Evolutionary conservation across 1,140 invertebrate genomes (phyloP).

Genomic region (Heterodera schachtii): DNA sequence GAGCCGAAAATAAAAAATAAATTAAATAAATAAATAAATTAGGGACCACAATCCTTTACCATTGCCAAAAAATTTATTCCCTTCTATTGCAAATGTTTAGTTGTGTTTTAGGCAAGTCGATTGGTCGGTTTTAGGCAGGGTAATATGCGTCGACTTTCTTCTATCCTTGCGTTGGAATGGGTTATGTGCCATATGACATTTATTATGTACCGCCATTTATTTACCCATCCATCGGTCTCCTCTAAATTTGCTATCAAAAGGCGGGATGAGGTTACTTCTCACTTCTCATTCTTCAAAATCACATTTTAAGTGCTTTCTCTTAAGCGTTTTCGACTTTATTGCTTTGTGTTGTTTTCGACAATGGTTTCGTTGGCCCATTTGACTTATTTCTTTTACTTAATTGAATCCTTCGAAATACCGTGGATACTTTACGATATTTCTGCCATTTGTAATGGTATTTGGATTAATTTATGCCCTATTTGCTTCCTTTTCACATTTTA

Average conservation of each 20-base stretch:
- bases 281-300: not conserved
- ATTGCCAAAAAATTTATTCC: conserved; percentile 27
- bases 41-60: too few species aligned
- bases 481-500: conserved; percentile 33
- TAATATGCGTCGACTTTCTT: conserved; percentile 39
- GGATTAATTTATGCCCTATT: conserved; percentile 50
- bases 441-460: conserved; percentile 45
- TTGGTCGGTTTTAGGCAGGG: conserved; percentile 42
- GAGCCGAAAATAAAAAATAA: too few species aligned
- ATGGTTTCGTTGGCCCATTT: conserved; percentile 46
- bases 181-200: conserved; percentile 47
- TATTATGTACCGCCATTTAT: conserved; percentile 49
- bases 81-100: too few species aligned
- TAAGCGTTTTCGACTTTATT: conserved; percentile 34
- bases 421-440: conserved; percentile 44
- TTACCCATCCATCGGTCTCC: conserved; percentile 43
- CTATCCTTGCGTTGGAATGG: conserved; percentile 44
- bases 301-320: conserved; percentile 6
- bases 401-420: conserved; percentile 45
- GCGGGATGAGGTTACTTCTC: conserved; percentile 26
- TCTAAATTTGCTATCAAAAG: not conserved
- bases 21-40: too few species aligned
- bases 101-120: conserved; percentile 28
- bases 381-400: conserved; percentile 47
- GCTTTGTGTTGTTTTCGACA: conserved; percentile 42